Evolutionary conservation across 2,797 vertebrate species (phyloP).

Genomic region (Acanthopagrus latus): DNA sequence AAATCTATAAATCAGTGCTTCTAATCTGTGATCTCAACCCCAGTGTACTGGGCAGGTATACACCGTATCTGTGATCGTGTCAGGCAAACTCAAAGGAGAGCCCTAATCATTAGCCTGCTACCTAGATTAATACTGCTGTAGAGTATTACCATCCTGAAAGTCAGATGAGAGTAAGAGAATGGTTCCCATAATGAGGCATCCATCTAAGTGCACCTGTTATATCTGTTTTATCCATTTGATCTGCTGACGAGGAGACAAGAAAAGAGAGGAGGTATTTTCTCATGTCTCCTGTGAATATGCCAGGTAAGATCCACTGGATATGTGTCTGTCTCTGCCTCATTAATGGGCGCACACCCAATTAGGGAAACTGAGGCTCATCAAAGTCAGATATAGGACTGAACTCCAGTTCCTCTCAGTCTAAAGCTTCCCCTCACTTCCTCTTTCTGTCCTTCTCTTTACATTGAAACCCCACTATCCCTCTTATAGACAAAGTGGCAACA

Average conservation of each 20-base stretch:
- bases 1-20: conserved; percentile 49
- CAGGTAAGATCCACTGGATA: conserved; percentile 56
- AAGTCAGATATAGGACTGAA: conserved; percentile 43
- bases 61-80: conserved; percentile 54
- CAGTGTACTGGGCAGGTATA: conserved; percentile 33
- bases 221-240: conserved; percentile 67
- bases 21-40: conserved; percentile 51
- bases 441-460: conserved; percentile 26
- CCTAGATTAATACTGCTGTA: conserved; percentile 64
- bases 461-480: conserved; percentile 10
- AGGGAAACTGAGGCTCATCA: conserved; percentile 58
- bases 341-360: conserved; percentile 72
- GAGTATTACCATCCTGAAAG: conserved; percentile 63
- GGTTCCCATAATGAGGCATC: conserved; percentile 68
- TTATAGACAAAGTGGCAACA: conserved; percentile 12
- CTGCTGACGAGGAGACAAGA: conserved; percentile 26
- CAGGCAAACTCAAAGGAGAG: conserved; percentile 59
- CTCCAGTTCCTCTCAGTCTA: conserved; percentile 11
- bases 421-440: conserved; percentile 2
- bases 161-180: conserved; percentile 61
- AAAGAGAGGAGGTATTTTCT: conserved; percentile 29
- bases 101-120: conserved; percentile 62
- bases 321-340: conserved; percentile 62
- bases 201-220: conserved; percentile 71
- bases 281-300: conserved; percentile 51